Evolutionary conservation across 2,797 vertebrate genomes (phyloP).

Genomic region (Sebastes iracundus): DNA sequence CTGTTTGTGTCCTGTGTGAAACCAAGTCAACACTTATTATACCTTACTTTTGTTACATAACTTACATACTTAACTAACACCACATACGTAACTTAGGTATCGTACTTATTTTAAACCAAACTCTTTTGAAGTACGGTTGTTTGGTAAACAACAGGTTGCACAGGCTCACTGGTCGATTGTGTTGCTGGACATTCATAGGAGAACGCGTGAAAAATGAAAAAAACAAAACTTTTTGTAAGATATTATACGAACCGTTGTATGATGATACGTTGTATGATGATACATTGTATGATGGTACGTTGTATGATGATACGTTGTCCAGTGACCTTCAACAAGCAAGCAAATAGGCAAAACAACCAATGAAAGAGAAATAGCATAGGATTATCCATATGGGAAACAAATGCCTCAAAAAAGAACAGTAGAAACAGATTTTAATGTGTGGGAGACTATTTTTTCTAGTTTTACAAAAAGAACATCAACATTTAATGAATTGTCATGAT

Average conservation of each 20-base stretch:
- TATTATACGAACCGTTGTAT: background rate
- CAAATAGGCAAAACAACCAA: background rate
- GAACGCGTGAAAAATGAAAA: background rate
- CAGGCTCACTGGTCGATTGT: background rate
- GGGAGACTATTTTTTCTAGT: background rate
- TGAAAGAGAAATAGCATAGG: background rate
- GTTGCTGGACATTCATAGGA: background rate
- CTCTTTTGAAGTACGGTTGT: no score
- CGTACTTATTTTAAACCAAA: no score
- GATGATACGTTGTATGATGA: no score
- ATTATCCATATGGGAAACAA: background rate
- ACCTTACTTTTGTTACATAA: background rate
- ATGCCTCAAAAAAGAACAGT: background rate
- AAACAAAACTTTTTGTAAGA: background rate
- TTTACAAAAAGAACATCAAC: background rate
- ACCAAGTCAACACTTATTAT: background rate
- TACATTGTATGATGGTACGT: no score
- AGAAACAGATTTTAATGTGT: background rate
- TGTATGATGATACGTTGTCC: no score
- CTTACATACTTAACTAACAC: background rate
- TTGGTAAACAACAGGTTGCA: no score
- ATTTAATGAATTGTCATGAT: constrained; percentile 8
- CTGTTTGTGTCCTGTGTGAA: background rate
- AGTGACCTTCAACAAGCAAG: background rate
- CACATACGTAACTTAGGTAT: background rate